These are phyloP conservation scores for Blera fallax DNA, from an alignment of 2,888 invertebrate genomes.

Conservation along the genomic window DNA sequence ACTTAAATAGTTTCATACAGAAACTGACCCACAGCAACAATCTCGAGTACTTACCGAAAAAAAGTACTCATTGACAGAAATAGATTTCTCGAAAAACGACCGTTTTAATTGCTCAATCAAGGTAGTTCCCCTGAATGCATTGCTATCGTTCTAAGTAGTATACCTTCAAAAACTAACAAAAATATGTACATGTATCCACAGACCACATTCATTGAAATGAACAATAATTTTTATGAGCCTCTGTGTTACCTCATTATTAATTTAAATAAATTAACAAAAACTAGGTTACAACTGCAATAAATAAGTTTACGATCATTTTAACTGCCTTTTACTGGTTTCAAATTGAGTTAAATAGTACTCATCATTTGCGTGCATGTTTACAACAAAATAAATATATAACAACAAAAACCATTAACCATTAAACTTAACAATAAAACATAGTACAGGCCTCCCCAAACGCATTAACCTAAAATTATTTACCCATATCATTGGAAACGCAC, in stretches of 20 bases:
- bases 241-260: background rate
- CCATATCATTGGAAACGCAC: background rate
- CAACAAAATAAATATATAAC: background rate
- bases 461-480: constrained; percentile 6
- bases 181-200: too few species aligned
- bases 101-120: too few species aligned
- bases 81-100: too few species aligned
- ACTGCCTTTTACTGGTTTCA: background rate
- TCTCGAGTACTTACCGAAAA: too few species aligned
- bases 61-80: too few species aligned
- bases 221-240: background rate
- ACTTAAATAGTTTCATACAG: too few species aligned
- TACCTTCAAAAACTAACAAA: too few species aligned
- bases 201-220: background rate
- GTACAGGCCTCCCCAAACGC: background rate
- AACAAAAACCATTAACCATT: background rate
- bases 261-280: constrained; percentile 12
- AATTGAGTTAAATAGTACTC: background rate
- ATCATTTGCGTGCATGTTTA: background rate
- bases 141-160: too few species aligned
- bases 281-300: constrained; percentile 34
- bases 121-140: too few species aligned
- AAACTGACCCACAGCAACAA: too few species aligned
- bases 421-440: background rate
- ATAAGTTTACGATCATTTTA: constrained; percentile 26